Conservation (phyloP, 2,113 vertebrate species). For the Chaetura pelagica region DNA sequence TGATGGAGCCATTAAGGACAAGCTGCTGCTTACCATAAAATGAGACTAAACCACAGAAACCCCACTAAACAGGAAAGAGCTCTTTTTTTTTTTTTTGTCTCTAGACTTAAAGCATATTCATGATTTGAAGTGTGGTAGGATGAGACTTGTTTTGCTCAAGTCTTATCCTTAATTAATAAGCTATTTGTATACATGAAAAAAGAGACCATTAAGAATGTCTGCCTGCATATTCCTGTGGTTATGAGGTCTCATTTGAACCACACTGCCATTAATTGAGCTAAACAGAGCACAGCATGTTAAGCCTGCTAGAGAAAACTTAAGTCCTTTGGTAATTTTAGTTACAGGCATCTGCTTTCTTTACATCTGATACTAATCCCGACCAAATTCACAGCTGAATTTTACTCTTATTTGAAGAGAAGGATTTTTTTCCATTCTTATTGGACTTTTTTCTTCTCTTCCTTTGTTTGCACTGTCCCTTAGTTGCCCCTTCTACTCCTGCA, state of each 20-base stretch:
- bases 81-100: background rate
- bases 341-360: background rate
- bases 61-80: background rate
- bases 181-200: background rate
- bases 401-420: background rate
- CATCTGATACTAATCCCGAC: background rate
- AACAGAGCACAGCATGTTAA: background rate
- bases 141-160: background rate
- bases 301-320: background rate
- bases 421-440: background rate
- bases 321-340: background rate
- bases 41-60: constrained; percentile 21
- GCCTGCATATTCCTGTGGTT: constrained; percentile 6
- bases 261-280: background rate
- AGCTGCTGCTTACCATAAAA: background rate
- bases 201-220: background rate
- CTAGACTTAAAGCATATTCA: background rate
- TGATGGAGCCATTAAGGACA: background rate
- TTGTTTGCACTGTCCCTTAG: background rate
- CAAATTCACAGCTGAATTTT: background rate
- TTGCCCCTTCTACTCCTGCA: background rate
- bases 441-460: background rate
- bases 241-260: background rate
- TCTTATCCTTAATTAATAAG: constrained; percentile 36
- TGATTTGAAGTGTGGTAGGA: background rate